Percentiles rank a stretch among this genome's conserved stretches.
Conservation (phyloP, 2,113 vertebrate species). For the Serinus canaria region DNA sequence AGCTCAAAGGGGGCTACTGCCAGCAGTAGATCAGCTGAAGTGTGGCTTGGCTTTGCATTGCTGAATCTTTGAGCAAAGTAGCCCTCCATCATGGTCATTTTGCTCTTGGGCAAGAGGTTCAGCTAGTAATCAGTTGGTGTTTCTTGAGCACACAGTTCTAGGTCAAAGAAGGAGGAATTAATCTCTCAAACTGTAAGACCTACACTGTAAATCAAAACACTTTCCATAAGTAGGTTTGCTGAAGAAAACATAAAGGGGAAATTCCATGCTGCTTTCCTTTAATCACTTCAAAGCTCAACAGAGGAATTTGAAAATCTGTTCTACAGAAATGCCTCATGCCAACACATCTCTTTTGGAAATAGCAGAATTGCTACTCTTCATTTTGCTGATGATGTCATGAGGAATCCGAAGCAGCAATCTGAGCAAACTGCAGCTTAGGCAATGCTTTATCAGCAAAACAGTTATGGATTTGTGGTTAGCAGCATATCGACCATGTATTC, state of each 20-base stretch:
- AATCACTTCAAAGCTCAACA: background rate
- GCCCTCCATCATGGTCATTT: background rate
- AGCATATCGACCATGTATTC: background rate
- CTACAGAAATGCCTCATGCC: background rate
- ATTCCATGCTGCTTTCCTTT: background rate
- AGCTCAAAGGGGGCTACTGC: background rate
- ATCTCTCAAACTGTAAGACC: background rate
- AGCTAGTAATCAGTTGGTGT: background rate
- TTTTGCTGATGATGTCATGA: background rate
- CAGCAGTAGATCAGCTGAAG: background rate
- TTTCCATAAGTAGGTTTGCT: background rate
- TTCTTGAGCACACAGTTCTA: background rate
- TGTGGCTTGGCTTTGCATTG: background rate
- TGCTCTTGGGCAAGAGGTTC: background rate
- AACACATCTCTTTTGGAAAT: background rate
- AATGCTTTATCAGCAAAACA: constrained; percentile 39
- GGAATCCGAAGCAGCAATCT: background rate
- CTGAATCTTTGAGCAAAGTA: background rate
- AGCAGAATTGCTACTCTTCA: background rate
- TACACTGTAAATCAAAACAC: background rate
- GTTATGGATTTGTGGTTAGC: constrained; percentile 46
- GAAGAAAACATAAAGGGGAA: background rate
- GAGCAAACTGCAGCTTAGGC: background rate
- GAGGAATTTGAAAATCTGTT: background rate
- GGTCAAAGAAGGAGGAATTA: background rate